A percentile compares a stretch with the other conserved stretches of the same genome.
Evolutionary conservation across 2,797 vertebrate species (phyloP).

Genomic region (Moxostoma hubbsi): DNA sequence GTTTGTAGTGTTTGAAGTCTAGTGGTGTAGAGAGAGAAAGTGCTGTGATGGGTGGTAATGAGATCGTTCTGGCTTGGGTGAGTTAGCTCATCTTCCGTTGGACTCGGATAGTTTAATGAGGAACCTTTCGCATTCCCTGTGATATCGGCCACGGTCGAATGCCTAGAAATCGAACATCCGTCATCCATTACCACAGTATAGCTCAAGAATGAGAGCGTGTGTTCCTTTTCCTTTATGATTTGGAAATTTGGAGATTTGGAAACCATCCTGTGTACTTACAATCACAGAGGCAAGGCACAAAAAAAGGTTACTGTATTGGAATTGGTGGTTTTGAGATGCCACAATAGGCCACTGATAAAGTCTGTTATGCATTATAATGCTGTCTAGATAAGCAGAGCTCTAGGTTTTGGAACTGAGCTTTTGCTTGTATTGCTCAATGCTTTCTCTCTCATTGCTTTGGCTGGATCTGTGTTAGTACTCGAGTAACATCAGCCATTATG

Average conservation of each 20-base stretch:
- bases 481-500: not conserved
- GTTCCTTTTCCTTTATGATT: not conserved
- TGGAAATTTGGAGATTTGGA: not conserved
- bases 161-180: not conserved
- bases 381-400: too few relatives aligned
- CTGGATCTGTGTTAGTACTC: not conserved
- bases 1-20: not conserved
- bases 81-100: slow-evolving; percentile 24
- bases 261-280: not conserved
- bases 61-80: slow-evolving; percentile 24
- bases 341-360: not conserved
- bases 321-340: too few relatives aligned
- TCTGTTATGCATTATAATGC: too few relatives aligned
- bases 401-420: too few relatives aligned
- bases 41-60: slow-evolving; percentile 36
- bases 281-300: not conserved
- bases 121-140: not conserved
- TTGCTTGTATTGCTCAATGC: not conserved
- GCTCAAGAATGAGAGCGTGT: not conserved
- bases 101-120: not conserved
- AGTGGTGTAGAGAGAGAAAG: not conserved
- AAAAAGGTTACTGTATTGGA: not conserved
- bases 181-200: slow-evolving; percentile 4
- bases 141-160: not conserved
- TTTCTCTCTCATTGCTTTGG: slow-evolving; percentile 5